phyloP scores from a whole-genome alignment of 2,888 invertebrate genomes.

The Taenaris catops region DNA sequence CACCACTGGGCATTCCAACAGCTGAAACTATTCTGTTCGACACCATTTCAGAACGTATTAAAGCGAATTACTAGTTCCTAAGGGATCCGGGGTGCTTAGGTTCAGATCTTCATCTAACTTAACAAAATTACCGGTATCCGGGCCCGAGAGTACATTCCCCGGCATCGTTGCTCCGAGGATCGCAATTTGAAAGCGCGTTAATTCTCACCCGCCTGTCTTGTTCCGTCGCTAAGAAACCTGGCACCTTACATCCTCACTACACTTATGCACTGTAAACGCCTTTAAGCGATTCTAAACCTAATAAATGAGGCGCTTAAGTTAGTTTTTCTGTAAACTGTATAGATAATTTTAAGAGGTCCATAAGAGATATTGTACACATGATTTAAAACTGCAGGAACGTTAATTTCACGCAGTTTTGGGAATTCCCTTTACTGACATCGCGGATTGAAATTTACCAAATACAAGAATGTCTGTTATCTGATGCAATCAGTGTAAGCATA shows the following conservation, averaged over 20 bases:
- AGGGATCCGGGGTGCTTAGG: slow-evolving; percentile 13
- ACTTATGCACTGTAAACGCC: slow-evolving; percentile 2
- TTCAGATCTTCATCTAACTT: slow-evolving; percentile 22
- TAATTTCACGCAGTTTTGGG: no score
- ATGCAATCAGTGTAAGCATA: no score
- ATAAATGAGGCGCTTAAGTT: neutral
- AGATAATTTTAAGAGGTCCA: no score
- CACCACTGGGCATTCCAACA: no score
- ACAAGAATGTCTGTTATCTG: no score
- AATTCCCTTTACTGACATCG: no score
- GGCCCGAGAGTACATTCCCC: slow-evolving; percentile 20
- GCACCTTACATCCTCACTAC: slow-evolving; percentile 19
- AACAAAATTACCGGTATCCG: slow-evolving; percentile 27
- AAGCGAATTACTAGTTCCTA: slow-evolving; percentile 6
- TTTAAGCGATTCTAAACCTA: slow-evolving; percentile 6
- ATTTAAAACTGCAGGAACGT: no score
- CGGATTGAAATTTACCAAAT: no score
- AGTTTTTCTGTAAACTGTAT: no score
- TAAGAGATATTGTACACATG: no score
- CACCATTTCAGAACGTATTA: slow-evolving; percentile 7
- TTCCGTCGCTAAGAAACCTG: slow-evolving; percentile 29
- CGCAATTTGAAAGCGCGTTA: slow-evolving; percentile 35
- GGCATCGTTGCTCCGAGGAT: slow-evolving; percentile 22
- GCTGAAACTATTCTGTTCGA: slow-evolving; percentile 10
- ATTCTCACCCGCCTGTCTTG: slow-evolving; percentile 43